Conservation (phyloP, 2,888 invertebrate genomes). For the Rapana venosa region DNA sequence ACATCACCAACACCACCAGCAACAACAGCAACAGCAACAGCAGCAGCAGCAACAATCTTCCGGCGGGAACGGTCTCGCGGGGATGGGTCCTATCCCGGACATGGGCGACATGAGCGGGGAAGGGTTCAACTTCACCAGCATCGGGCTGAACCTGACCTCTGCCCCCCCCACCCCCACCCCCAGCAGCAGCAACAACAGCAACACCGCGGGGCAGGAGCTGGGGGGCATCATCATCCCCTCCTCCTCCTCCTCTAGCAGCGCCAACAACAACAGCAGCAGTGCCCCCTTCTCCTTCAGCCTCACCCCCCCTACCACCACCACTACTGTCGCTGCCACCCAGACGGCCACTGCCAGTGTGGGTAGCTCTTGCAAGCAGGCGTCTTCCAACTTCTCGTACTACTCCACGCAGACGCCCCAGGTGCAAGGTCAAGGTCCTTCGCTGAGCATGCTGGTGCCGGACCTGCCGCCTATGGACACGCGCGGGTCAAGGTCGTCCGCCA, state of each 20-base stretch:
- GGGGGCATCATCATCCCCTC: conserved; percentile 38
- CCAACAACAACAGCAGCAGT: background rate
- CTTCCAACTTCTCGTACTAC: conserved; percentile 60
- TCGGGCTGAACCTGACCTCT: conserved; percentile 67
- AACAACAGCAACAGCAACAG: conserved; percentile 9
- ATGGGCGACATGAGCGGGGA: conserved; percentile 56
- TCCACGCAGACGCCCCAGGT: conserved; percentile 52
- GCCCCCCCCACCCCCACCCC: conserved; percentile 50
- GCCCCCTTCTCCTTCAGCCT: conserved; percentile 54
- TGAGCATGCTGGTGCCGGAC: conserved; percentile 46
- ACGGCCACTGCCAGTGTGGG: conserved; percentile 55
- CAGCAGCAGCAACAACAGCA: too few relatives aligned
- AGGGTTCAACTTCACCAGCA: conserved; percentile 67
- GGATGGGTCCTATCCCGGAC: conserved; percentile 52
- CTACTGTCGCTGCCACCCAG: conserved; percentile 49
- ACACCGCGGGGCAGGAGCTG: conserved; percentile 50
- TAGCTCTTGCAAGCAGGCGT: conserved; percentile 54
- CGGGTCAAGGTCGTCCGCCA: too few relatives aligned
- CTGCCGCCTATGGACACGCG: conserved; percentile 52
- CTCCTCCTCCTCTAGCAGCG: background rate
- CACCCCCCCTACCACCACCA: conserved; percentile 55
- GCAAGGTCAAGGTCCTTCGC: background rate
- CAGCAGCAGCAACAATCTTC: conserved; percentile 6
- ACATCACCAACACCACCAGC: conserved; percentile 37
- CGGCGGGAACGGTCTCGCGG: background rate